Base-by-base conservation (phyloP, 64 coral and sea anemone genomes). In the Montipora sp. region DNA sequence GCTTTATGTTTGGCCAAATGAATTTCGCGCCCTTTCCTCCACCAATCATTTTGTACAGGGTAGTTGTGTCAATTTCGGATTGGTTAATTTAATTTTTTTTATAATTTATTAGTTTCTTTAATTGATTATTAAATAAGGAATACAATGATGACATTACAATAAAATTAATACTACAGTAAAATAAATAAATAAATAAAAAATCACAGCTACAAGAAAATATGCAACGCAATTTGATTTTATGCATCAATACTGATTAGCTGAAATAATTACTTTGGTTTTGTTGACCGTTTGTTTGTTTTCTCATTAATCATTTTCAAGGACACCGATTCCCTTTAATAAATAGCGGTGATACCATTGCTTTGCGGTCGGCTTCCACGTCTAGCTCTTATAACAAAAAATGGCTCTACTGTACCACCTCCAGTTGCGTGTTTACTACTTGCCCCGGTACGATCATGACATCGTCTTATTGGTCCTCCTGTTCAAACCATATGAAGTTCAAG, bases 251-350 rank as follows among this genome's bases (percentile, higher is more conserved):
- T 0, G 51, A 55, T 55, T 5, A 9, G 0, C 51, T 55, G 9
- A 55, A 55, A 9, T 55, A 9, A 55, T 55, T 55, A 55, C 51
- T 7, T 55, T 55, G 51, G 51, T 55, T 55, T 55, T 10, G 27
- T 27, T 27, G 27, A 27, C 27, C 27, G 27, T 27, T 27, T 27
- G 27, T 27, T 27, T 27, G 27, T 27, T 27, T 27, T 27, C 1
- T 1, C 27, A 27, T 27, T 1, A 27, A 27, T 27, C 27, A 27
- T 27, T 20, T 36, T 75, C 0, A 58, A 89, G 87, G 87, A 0
- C 21, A 60, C 49, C 91, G 91, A 73, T 93, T 51, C 58, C 91
- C 91, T 5, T 59, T 93, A 5, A 87, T 93, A 1, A 53, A 93
- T 6, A 93, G 91, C 8, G 91, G 91, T 13, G 55, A 93, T 8